Percentiles rank a stretch among this genome's conserved stretches.
Conservation (phyloP, 1,140 invertebrate genomes). For the Fopius arisanus region DNA sequence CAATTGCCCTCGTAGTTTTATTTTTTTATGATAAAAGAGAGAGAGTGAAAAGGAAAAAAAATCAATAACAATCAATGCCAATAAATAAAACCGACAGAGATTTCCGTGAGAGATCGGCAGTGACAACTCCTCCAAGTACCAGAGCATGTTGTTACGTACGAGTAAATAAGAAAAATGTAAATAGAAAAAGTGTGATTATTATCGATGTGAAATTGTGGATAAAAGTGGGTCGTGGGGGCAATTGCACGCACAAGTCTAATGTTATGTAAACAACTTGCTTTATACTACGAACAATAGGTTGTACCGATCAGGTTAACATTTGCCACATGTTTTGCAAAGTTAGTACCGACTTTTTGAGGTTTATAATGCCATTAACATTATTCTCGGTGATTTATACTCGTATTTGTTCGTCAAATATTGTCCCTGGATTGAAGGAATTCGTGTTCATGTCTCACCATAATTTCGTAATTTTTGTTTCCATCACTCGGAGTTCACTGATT, state of each 20-base stretch:
- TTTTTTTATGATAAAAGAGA: neutral
- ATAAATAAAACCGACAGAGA: neutral
- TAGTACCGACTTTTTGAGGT: neutral
- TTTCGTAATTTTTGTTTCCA: too few relatives aligned
- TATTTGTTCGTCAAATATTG: too few relatives aligned
- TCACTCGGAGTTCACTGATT: too few relatives aligned
- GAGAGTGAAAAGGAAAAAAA: neutral
- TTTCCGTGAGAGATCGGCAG: neutral
- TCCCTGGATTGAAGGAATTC: too few relatives aligned
- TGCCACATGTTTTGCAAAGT: neutral
- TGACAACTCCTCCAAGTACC: neutral
- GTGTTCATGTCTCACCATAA: too few relatives aligned
- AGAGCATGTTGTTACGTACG: neutral
- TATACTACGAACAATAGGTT: slow-evolving; percentile 8
- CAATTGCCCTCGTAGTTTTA: too few relatives aligned
- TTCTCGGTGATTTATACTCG: too few relatives aligned
- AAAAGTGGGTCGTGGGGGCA: slow-evolving; percentile 18
- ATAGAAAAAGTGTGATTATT: slow-evolving; percentile 4
- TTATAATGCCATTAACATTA: too few relatives aligned
- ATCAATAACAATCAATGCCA: neutral
- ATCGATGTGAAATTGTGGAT: slow-evolving; percentile 12
- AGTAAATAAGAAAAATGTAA: neutral
- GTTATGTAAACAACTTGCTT: slow-evolving; percentile 18
- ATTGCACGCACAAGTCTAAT: slow-evolving; percentile 16
- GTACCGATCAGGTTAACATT: neutral